Conservation (phyloP, 1,140 invertebrate species). For the Diuraphis noxia region DNA sequence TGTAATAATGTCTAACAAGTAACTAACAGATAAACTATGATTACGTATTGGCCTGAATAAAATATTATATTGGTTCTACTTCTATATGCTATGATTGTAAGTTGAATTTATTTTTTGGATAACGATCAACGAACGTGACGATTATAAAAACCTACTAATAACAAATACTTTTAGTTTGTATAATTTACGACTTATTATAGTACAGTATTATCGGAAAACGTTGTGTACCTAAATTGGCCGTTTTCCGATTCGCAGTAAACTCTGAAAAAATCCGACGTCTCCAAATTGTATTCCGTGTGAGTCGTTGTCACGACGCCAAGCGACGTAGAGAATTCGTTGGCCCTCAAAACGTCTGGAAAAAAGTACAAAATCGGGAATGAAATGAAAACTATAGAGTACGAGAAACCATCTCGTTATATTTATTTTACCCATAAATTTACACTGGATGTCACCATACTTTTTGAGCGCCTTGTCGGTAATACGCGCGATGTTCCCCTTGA, state of each 20-base stretch:
- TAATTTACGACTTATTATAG: not conserved
- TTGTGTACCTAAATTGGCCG: constrained; percentile 59
- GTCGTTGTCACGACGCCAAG: constrained; percentile 63
- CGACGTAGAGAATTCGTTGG: constrained; percentile 64
- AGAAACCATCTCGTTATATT: not conserved
- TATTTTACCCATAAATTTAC: constrained; percentile 58
- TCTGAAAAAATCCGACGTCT: constrained; percentile 70
- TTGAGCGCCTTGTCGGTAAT: constrained; percentile 58
- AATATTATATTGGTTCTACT: not conserved
- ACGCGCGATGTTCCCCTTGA: constrained; percentile 58
- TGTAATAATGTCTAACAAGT: not conserved
- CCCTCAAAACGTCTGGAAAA: constrained; percentile 67
- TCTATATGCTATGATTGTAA: not conserved
- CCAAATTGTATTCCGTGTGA: constrained; percentile 66
- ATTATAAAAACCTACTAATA: not conserved
- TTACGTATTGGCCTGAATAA: not conserved
- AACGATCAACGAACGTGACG: not conserved
- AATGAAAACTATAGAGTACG: not conserved
- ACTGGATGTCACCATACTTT: constrained; percentile 59
- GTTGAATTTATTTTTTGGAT: not conserved
- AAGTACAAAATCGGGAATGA: not conserved
- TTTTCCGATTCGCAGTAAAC: constrained; percentile 64
- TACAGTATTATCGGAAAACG: not conserved
- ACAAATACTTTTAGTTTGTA: not conserved
- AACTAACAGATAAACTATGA: not conserved